Evolutionary conservation across 2,113 vertebrate genomes (phyloP).

Genomic region (Baryphthengus martii): DNA sequence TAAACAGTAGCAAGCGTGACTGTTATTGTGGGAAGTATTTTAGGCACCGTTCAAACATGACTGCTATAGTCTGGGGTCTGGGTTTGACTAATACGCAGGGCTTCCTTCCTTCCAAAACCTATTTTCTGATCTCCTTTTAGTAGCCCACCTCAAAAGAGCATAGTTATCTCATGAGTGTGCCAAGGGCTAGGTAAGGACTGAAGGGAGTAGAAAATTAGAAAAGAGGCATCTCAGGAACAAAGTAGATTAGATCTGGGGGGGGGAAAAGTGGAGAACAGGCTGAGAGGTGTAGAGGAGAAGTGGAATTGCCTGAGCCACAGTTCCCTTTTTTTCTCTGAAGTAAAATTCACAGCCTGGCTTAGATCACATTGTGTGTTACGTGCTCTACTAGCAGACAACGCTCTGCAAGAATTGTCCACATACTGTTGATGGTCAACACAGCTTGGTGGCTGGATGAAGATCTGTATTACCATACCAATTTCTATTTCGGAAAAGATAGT

Average conservation of each 20-base stretch:
- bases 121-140: neutral
- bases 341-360: neutral
- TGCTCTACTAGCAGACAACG: neutral
- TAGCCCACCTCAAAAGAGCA: neutral
- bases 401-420: accelerated
- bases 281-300: neutral
- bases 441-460: neutral
- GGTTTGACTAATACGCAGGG: constrained; percentile 8
- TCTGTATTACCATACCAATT: neutral
- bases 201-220: neutral
- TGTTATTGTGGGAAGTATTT: constrained; percentile 62
- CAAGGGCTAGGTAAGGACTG: neutral
- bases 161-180: neutral
- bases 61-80: constrained; percentile 13
- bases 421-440: neutral
- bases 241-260: neutral
- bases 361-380: neutral
- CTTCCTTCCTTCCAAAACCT: neutral
- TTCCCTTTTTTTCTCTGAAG: neutral
- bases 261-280: neutral
- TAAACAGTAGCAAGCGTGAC: constrained; percentile 55
- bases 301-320: neutral
- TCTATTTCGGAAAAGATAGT: neutral
- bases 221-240: neutral
- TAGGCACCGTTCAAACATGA: constrained; percentile 41